phyloP scores from a whole-genome alignment of 2,113 vertebrate species.

The Heteronetta atricapilla region DNA sequence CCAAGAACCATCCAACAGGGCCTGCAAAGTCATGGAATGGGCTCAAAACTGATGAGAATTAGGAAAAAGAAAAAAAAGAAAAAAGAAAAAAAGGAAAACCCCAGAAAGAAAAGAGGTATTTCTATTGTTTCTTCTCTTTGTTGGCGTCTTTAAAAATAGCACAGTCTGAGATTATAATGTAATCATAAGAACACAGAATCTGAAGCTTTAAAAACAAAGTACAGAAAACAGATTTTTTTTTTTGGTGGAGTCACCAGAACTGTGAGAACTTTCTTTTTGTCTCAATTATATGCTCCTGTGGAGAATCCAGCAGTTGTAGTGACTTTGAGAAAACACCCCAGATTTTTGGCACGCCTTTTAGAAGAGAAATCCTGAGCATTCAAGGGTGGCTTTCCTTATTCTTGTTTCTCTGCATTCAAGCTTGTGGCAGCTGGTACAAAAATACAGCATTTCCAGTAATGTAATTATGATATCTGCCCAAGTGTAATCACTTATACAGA shows the following conservation, averaged over 20 bases:
- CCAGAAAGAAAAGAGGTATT: neutral
- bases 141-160: neutral
- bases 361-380: neutral
- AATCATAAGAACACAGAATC: neutral
- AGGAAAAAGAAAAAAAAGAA: neutral
- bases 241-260: neutral
- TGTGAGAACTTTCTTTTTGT: neutral
- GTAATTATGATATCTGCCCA: neutral
- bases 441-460: neutral
- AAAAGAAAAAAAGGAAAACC: neutral
- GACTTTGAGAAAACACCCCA: neutral
- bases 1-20: neutral
- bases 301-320: neutral
- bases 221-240: neutral
- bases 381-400: neutral
- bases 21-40: neutral
- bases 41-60: neutral
- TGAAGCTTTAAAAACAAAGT: neutral
- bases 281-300: neutral
- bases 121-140: neutral
- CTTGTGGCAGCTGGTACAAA: neutral
- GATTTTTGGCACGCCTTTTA: neutral
- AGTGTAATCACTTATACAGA: neutral
- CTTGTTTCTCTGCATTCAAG: neutral
- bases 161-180: neutral